Conservation (phyloP, 2,113 vertebrate species). For the Zosterops japonicus region DNA sequence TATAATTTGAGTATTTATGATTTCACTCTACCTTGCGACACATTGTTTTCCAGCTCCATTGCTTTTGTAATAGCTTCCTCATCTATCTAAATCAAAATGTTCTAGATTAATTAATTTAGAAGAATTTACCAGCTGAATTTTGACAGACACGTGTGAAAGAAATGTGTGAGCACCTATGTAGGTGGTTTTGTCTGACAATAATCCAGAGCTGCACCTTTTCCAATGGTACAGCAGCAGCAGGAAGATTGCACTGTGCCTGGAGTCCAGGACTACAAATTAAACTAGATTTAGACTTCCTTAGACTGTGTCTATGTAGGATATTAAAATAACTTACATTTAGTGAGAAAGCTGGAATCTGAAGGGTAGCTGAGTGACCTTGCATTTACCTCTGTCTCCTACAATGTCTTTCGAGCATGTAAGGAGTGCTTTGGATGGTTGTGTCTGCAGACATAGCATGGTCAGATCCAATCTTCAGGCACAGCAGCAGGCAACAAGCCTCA, state of each 20-base stretch:
- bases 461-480: neutral
- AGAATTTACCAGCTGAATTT: neutral
- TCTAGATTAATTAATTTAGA: neutral
- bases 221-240: neutral
- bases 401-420: neutral
- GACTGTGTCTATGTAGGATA: neutral
- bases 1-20: neutral
- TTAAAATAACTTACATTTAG: neutral
- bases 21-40: neutral
- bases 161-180: neutral
- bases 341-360: neutral
- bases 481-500: neutral
- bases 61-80: neutral
- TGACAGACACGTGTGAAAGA: neutral
- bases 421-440: neutral
- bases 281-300: neutral
- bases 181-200: neutral
- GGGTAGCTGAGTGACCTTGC: neutral
- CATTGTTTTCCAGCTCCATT: neutral
- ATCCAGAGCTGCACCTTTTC: neutral
- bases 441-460: neutral
- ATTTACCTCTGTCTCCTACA: neutral
- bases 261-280: neutral
- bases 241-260: neutral
- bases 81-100: neutral